Percentiles rank a stretch among this genome's conserved stretches.
Evolutionary conservation across 2,888 invertebrate genomes (phyloP).

Genomic region (Dascillus cervinus): DNA sequence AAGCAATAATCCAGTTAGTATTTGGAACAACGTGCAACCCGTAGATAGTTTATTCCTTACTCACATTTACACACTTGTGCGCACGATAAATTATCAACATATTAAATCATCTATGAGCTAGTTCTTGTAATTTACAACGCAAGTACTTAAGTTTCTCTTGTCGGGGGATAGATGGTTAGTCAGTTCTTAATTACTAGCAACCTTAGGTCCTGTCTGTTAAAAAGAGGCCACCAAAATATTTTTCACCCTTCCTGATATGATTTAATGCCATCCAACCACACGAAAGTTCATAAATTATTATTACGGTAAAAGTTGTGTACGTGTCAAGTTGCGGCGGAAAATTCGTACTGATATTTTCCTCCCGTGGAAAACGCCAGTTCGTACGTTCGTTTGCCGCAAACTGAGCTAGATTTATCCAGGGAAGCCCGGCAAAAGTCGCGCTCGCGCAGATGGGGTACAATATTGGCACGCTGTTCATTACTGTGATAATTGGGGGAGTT

Average conservation of each 20-base stretch:
- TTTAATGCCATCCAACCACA: not conserved
- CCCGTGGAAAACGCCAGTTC: conserved; percentile 17
- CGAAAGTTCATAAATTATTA: not conserved
- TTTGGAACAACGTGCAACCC: conserved; percentile 7
- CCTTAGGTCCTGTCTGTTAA: too few species aligned
- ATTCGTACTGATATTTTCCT: conserved; percentile 10
- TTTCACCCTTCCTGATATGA: not conserved
- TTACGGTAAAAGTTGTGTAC: not conserved
- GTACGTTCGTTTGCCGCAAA: conserved; percentile 26
- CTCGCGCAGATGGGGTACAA: conserved; percentile 23
- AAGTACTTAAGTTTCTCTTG: not conserved
- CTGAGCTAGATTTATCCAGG: conserved; percentile 32
- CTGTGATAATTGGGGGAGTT: conserved; percentile 27
- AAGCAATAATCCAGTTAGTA: conserved; percentile 12
- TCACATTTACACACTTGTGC: conserved; percentile 13
- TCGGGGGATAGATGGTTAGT: too few species aligned
- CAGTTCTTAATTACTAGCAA: too few species aligned
- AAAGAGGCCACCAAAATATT: not conserved
- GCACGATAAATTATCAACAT: conserved; percentile 12
- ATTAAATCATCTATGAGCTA: conserved; percentile 3
- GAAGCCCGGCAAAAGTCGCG: conserved; percentile 30
- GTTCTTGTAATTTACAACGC: not conserved
- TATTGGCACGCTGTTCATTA: conserved; percentile 28
- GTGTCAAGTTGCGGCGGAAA: not conserved
- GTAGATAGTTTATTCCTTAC: conserved; percentile 8